Percentiles rank a stretch among this genome's conserved stretches.
Evolutionary conservation across 2,113 vertebrate species (phyloP).

Genomic region (Bubo scandiacus): DNA sequence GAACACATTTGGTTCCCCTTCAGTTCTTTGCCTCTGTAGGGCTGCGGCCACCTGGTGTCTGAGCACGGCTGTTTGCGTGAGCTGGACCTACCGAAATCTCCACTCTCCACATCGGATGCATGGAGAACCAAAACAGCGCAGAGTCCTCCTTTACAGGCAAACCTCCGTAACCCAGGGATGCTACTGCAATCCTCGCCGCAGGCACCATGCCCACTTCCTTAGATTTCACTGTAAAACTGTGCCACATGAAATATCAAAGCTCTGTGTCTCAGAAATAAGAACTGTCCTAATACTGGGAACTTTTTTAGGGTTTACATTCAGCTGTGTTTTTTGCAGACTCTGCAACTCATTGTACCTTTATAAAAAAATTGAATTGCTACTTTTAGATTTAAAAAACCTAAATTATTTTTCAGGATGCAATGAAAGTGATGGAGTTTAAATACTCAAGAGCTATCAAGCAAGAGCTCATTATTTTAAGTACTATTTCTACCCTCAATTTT

Average conservation of each 20-base stretch:
- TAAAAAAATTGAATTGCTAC: not conserved
- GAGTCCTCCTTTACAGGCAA: not conserved
- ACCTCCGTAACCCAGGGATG: not conserved
- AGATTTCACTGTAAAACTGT: not conserved
- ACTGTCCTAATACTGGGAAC: not conserved
- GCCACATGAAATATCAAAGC: not conserved
- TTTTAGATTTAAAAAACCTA: not conserved
- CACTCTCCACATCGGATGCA: not conserved
- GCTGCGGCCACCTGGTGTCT: rapidly evolving
- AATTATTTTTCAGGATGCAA: not conserved
- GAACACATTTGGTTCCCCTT: not conserved
- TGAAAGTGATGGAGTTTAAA: not conserved
- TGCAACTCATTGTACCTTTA: not conserved
- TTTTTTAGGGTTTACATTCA: not conserved
- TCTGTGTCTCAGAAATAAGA: too few species aligned
- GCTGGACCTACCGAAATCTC: not conserved
- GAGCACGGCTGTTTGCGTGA: too few species aligned
- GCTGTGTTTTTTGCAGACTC: not conserved
- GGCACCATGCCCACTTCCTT: rapidly evolving
- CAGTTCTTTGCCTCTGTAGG: not conserved
- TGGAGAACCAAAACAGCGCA: rapidly evolving
- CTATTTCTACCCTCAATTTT: not conserved
- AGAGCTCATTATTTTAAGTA: not conserved
- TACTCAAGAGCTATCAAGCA: not conserved
- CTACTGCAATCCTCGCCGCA: not conserved